A percentile compares a stretch with the other conserved stretches of the same genome.
Evolutionary conservation across 2,888 invertebrate genomes (phyloP).

Genomic region (Ichneumoninae sp.): DNA sequence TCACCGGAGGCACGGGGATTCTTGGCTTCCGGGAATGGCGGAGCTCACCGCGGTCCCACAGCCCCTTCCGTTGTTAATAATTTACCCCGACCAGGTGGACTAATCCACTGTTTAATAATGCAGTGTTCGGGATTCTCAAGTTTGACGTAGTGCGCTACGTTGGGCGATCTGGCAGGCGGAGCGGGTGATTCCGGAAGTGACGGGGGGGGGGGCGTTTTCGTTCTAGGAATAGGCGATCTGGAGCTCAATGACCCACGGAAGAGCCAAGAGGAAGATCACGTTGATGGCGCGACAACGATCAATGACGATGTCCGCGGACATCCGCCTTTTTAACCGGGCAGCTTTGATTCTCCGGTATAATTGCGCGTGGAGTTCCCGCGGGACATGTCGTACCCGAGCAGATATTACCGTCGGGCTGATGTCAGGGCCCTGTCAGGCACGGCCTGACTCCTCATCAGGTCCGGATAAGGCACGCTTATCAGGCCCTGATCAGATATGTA

Average conservation of each 20-base stretch:
- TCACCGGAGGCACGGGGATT: background rate
- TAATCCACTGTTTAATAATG: conserved; percentile 7
- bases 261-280: too few species aligned
- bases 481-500: too few species aligned
- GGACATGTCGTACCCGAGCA: too few species aligned
- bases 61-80: conserved; percentile 38
- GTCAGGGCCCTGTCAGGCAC: too few species aligned
- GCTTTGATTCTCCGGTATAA: too few species aligned
- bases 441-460: too few species aligned
- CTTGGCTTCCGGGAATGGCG: conserved; percentile 28
- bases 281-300: too few species aligned
- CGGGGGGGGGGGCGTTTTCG: background rate
- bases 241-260: background rate
- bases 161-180: background rate
- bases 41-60: background rate
- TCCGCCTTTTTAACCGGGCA: too few species aligned
- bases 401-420: too few species aligned
- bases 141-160: conserved; percentile 1
- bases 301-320: too few species aligned
- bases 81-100: conserved; percentile 46
- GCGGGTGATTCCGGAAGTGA: background rate
- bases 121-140: conserved; percentile 23
- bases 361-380: too few species aligned
- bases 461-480: too few species aligned
- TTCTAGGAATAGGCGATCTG: background rate